Base-by-base conservation (phyloP, 2,797 vertebrate species). In the Anguilla pacifica region DNA sequence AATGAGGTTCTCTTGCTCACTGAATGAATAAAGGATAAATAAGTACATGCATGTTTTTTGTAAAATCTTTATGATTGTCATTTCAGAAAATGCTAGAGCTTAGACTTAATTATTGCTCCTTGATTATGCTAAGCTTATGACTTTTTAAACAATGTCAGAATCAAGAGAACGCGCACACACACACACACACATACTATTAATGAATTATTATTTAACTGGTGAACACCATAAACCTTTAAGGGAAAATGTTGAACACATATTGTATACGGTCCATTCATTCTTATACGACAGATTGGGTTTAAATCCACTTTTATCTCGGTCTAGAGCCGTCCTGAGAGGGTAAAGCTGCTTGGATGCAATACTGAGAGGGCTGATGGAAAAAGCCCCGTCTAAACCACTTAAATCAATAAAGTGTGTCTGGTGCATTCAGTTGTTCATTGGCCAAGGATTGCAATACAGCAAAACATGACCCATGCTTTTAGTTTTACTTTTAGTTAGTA, bases 401-500 rank as follows among this genome's bases (percentile, higher is more conserved):
- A 84, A 84, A 57, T 84, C 57, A 59, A 35, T 11, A 22, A 31
- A n/a, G 28, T 57, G 49, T 61, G n/a, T 57, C 55, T 84, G 61
- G 4, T 19, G 22, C 43, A 82, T 82, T 51, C 46, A 84, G 19
- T 19, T 57, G 55, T 84, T 28, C 28, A 35, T 13, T 61, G 28
- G 55, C 31, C 55, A 59, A 84, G 83, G 13, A 39, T 19, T 39
- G 55, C 53, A 59, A 43, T 35, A 61, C 51, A 15, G 55, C 17
- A 22, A 67, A 67, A 84, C 53, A 57, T 22, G 28, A 61, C 57
- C 53, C 19, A 1, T 17, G 53, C 28, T 39, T 57, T 61, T 83
- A 39, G 59, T 70, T 81, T 85, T 55, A 74, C 64, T 59, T 88
- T 81, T 67, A 77, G 87, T 82, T 85, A 87, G 86, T 90, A 89